A percentile compares a stretch with the other conserved stretches of the same genome.
phyloP scores from a whole-genome alignment of 2,888 invertebrate species.

The Eupithecia vulgata region DNA sequence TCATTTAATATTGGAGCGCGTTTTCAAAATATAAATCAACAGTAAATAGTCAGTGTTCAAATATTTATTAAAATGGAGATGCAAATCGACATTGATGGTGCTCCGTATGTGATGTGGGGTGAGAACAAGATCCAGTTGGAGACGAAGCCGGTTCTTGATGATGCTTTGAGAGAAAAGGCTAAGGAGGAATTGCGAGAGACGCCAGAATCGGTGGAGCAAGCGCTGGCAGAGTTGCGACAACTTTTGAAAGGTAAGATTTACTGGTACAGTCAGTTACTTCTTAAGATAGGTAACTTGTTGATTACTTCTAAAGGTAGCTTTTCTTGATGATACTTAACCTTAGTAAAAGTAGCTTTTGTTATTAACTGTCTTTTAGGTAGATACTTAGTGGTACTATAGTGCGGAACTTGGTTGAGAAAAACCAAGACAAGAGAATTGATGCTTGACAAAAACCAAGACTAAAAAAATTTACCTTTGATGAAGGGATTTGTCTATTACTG shows the following conservation, averaged over 20 bases:
- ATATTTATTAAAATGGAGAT: conserved; percentile 65
- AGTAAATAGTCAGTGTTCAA: conserved; percentile 6
- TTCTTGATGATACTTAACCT: not conserved
- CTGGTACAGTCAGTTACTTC: not conserved
- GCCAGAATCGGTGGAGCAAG: conserved; percentile 85
- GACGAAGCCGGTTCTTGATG: conserved; percentile 82
- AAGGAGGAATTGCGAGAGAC: conserved; percentile 88
- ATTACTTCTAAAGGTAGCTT: not conserved
- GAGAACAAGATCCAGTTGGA: conserved; percentile 85
- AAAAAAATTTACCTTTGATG: too few species aligned
- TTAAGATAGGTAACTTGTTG: not conserved
- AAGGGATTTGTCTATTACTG: not conserved
- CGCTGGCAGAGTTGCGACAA: conserved; percentile 81
- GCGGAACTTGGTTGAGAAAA: not conserved
- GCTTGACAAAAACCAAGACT: not conserved
- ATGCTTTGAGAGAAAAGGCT: conserved; percentile 85
- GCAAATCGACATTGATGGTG: conserved; percentile 80
- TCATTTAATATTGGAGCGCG: not conserved
- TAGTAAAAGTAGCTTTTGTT: not conserved
- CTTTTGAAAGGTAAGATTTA: conserved; percentile 82
- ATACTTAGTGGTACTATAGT: too few species aligned
- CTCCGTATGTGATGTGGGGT: conserved; percentile 86
- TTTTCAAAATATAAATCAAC: not conserved
- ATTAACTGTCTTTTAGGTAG: not conserved
- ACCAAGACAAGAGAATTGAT: too few species aligned